Evolutionary conservation across 2,113 vertebrate species (phyloP).

Genomic region (Clarias macrocephalus): DNA sequence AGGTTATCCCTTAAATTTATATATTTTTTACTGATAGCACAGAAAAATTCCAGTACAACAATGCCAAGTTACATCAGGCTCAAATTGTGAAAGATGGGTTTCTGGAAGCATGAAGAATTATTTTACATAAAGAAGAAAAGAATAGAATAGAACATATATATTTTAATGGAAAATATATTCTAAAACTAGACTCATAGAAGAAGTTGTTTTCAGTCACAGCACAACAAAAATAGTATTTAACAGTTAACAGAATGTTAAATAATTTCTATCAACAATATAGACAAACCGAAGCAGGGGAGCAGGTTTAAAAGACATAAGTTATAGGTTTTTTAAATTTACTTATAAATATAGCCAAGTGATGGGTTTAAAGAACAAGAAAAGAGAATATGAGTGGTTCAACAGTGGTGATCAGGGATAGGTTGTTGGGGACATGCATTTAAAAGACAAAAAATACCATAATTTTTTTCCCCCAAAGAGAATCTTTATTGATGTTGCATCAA

Average conservation of each 20-base stretch:
- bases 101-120: no score
- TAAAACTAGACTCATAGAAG: neutral
- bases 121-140: no score
- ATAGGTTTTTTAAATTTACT: neutral
- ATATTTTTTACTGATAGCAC: no score
- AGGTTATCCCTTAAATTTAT: no score
- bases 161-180: neutral
- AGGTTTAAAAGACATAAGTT: neutral
- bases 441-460: neutral
- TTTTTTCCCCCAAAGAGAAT: slow-evolving; percentile 64
- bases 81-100: no score
- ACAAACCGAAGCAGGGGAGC: neutral
- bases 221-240: neutral
- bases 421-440: neutral
- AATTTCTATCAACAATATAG: neutral
- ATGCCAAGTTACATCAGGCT: no score
- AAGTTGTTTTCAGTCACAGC: neutral
- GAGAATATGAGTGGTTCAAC: neutral
- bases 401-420: neutral
- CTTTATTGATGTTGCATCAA: slow-evolving; percentile 93
- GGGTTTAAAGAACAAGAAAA: neutral
- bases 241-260: neutral
- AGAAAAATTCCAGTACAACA: no score
- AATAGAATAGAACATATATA: no score
- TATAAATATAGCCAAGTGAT: neutral